phyloP scores from a whole-genome alignment of 2,113 vertebrate genomes.

The Triplophysa rosa region DNA sequence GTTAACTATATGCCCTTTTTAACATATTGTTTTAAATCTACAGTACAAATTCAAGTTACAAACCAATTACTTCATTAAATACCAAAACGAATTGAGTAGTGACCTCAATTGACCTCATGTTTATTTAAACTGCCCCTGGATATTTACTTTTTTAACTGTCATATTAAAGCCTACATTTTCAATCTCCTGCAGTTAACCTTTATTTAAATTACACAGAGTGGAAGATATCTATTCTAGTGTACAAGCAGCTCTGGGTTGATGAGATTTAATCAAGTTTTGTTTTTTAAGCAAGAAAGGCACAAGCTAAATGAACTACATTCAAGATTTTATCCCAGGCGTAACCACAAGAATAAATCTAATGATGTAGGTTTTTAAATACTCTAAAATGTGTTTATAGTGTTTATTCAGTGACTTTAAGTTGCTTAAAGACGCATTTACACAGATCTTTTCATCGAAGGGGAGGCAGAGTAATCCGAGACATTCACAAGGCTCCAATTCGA shows the following conservation, averaged over 20 bases:
- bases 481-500: constrained; percentile 46
- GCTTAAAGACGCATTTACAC: constrained; percentile 33
- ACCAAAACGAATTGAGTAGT: too few relatives aligned
- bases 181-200: not conserved
- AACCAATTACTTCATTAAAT: too few relatives aligned
- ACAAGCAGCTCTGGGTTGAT: not conserved
- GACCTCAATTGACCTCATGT: too few relatives aligned
- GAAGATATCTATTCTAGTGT: too few relatives aligned
- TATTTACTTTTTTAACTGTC: too few relatives aligned
- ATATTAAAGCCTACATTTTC: not conserved
- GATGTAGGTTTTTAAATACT: not conserved
- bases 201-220: too few relatives aligned
- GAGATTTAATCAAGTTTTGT: not conserved
- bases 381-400: constrained; percentile 6
- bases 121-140: too few relatives aligned
- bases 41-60: too few relatives aligned
- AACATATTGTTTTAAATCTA: too few relatives aligned
- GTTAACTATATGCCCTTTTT: too few relatives aligned
- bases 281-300: not conserved
- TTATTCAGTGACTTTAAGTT: constrained; percentile 30
- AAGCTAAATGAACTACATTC: not conserved
- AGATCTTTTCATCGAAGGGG: constrained; percentile 45
- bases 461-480: constrained; percentile 49
- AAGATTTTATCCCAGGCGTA: not conserved
- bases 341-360: not conserved